Evolutionary conservation across 2,797 vertebrate species (phyloP), one percentile per base, ranked within the genome.

Genomic region (Notolabrus celidotus): DNA sequence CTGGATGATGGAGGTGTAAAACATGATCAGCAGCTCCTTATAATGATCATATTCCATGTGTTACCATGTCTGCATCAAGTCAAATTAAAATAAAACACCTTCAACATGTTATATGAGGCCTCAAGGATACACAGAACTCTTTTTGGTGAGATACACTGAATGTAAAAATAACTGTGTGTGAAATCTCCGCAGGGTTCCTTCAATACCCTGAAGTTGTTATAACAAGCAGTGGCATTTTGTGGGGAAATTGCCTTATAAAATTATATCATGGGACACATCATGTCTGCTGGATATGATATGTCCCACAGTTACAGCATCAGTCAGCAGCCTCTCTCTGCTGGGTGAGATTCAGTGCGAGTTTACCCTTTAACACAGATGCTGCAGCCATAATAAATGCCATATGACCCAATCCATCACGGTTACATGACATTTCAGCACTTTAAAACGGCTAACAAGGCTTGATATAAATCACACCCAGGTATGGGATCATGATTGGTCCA

Each of bases 341-440:
- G 19, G 71, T 1, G 25, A 86, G 80, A 87, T 87, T 85, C 81
- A 81, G 67, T 45, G 73, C 72, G 31, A 46, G n/a, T 79, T 83
- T 86, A 88, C 74, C 74, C 80, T 89, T 89, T 86, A 87, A 86
- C 74, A 83, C 78, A 87, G 74, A 85, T 85, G 82, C 85, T 77
- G 75, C 79, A 62, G 79, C 74, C 56, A 54, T 79, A 89, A 85
- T 88, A 88, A 88, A 88, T 71, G 78, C 47, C 9, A 57, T 66
- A 81, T 77, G 73, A 85, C 52, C 73, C 71, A 60, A 91, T 91
- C 80, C 71, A 86, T 92, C 90, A 84, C 33, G 38, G 71, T 80
- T 74, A 86, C 84, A 77, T 74, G 88, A 76, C 87, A 89, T 88
- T 86, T 78, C 70, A 58, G 74, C 50, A 74, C 51, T 82, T 84